Percentiles rank a stretch among this genome's conserved stretches.
phyloP scores from a whole-genome alignment of 2,888 invertebrate species.

The Tanypteryx hageni region DNA sequence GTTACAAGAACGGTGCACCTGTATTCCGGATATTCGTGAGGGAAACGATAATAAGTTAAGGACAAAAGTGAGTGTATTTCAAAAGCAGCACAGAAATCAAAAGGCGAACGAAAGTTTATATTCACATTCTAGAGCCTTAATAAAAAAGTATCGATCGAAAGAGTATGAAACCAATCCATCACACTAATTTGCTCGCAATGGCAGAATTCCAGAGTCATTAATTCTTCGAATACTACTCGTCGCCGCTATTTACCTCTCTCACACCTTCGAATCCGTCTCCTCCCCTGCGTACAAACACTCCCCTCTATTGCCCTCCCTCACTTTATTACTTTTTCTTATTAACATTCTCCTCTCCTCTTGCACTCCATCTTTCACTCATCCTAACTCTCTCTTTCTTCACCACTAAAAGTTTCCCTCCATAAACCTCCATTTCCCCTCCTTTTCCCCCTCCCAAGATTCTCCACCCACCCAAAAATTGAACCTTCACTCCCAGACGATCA shows the following conservation, averaged over 20 bases:
- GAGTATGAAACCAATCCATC: no score
- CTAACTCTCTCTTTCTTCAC: neutral
- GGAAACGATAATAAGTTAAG: no score
- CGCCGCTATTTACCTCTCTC: neutral
- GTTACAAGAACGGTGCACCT: no score
- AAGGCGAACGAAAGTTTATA: no score
- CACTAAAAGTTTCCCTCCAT: neutral
- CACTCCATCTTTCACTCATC: neutral
- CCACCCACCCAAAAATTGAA: neutral
- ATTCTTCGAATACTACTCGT: neutral
- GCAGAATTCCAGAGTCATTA: no score
- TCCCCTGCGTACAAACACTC: neutral
- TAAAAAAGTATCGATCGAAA: no score
- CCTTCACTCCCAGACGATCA: conserved; percentile 11
- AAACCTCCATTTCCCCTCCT: neutral
- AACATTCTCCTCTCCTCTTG: neutral
- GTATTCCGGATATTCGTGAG: no score
- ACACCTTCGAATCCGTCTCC: neutral
- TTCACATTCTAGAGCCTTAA: no score
- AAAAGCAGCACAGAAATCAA: no score
- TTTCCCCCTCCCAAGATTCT: neutral
- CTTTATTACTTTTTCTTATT: neutral
- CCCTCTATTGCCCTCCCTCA: neutral
- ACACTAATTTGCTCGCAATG: no score
- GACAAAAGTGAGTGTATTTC: no score